Conservation (phyloP, 2,888 invertebrate species). For the Acleris cristana region DNA sequence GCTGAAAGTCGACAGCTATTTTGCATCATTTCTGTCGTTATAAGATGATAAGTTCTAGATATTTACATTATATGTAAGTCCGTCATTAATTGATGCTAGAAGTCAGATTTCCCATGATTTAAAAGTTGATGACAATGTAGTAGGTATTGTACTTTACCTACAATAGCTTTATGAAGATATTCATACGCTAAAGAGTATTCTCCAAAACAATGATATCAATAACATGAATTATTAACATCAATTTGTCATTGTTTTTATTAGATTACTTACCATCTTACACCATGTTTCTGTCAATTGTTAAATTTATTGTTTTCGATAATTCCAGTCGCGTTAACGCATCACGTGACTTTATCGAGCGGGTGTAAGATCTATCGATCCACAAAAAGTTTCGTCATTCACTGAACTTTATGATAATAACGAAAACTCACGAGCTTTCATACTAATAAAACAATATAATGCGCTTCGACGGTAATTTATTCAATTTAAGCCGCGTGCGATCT, state of each 20-base stretch:
- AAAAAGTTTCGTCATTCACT: slow-evolving; percentile 63
- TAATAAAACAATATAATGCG: slow-evolving; percentile 80
- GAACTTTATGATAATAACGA: slow-evolving; percentile 60
- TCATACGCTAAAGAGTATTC: not conserved
- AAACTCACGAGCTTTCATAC: slow-evolving; percentile 71
- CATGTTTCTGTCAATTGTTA: slow-evolving; percentile 32
- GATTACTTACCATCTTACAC: slow-evolving; percentile 37
- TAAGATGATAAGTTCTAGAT: no score
- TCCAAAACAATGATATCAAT: slow-evolving; percentile 26
- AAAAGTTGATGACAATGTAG: not conserved
- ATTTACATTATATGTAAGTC: not conserved
- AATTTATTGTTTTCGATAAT: slow-evolving; percentile 37
- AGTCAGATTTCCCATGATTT: not conserved
- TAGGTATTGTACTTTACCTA: not conserved
- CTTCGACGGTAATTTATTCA: slow-evolving; percentile 79
- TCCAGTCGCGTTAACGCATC: slow-evolving; percentile 39
- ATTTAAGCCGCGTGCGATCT: slow-evolving; percentile 49
- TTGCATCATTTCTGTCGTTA: no score
- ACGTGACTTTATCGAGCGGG: slow-evolving; percentile 53
- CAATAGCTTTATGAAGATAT: not conserved
- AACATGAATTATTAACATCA: slow-evolving; percentile 29
- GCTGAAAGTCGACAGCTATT: no score
- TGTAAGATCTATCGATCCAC: slow-evolving; percentile 50
- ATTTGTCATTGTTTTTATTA: slow-evolving; percentile 25
- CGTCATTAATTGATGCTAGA: not conserved